Evolutionary conservation across 2,888 invertebrate genomes (phyloP).

Genomic region (Lysandra bellargus): DNA sequence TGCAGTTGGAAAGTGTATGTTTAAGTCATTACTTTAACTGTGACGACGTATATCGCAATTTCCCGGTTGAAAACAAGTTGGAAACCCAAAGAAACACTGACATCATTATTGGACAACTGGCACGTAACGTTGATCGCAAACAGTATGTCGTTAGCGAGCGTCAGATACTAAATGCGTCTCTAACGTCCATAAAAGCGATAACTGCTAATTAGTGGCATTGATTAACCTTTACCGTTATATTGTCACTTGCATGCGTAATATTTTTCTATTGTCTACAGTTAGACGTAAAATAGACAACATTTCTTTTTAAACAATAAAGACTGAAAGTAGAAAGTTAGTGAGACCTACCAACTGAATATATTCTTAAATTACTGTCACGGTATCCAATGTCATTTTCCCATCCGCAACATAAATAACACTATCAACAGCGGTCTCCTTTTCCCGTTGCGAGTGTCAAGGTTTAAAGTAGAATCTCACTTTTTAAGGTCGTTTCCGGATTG

Average conservation of each 20-base stretch:
- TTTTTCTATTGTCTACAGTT: not conserved
- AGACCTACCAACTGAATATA: not conserved
- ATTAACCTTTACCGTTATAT: not conserved
- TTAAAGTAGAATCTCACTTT: not conserved
- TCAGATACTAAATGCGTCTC: conserved; percentile 8
- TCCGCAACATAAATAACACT: not conserved
- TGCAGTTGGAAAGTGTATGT: not conserved
- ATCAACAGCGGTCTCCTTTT: not conserved
- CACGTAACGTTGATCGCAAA: conserved; percentile 19
- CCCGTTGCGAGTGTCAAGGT: not conserved
- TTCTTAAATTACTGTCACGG: not conserved
- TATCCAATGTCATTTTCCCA: not conserved
- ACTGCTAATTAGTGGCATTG: conserved; percentile 23
- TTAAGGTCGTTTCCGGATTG: not conserved
- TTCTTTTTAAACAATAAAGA: not conserved
- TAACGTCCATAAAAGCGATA: conserved; percentile 15
- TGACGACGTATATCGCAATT: conserved; percentile 10
- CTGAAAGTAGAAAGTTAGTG: not conserved
- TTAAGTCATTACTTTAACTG: not conserved
- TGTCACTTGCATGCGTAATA: not conserved
- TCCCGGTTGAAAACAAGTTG: conserved; percentile 5
- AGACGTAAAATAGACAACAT: not conserved
- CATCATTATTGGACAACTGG: conserved; percentile 18
- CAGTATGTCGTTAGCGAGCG: conserved; percentile 15
- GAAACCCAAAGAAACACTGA: conserved; percentile 28